Evolutionary conservation across 2,888 invertebrate genomes (phyloP), one percentile per base, ranked within the genome.

Genomic region (Drosophila tripunctata): DNA sequence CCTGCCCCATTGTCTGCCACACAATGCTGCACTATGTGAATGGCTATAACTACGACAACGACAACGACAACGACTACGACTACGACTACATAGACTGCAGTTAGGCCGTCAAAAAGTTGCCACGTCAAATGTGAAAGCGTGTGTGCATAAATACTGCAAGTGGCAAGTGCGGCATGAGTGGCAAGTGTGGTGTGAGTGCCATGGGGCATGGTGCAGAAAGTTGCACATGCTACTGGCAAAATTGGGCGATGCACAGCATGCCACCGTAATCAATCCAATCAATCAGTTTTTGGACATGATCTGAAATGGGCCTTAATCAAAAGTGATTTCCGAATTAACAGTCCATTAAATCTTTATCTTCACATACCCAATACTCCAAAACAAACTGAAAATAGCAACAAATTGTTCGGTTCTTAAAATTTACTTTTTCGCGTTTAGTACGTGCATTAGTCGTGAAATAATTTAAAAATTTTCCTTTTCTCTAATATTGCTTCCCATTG

Each of bases 21-120:
- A 76, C 72, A 74, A 74, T 72, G 72, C 67, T 51, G 57, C 66
- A 62, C 36, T 60, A 47, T 61, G 56, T 43, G 58, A 35, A 56
- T 41, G 48, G 24, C 35, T 50, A 67, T 33, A 35, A 61, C 35
- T 48, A 51, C 24, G 51, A 19, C 21, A 6, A 21, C n/a, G n/a
- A n/a, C n/a, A n/a, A n/a, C n/a, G n/a, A n/a, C n/a, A n/a, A n/a
- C n/a, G 30, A 7, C 27, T 12, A 38, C 5, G 6, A 43, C 8
- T 43, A 14, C 10, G 14, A 27, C 43, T 40, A 22, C n/a, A n/a
- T 17, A 40, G 5, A 12, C n/a, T n/a, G 12, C 4, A 7, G 12
- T 31, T 19, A 14, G 14, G 33, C n/a, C 14, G 19, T 19, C 8
- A 30, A 4, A 45, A 61, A 61, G 17, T 35, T 35, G 43, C 43